Evolutionary conservation across 2,797 vertebrate genomes (phyloP).

Genomic region (Percopsis omiscomaycus): DNA sequence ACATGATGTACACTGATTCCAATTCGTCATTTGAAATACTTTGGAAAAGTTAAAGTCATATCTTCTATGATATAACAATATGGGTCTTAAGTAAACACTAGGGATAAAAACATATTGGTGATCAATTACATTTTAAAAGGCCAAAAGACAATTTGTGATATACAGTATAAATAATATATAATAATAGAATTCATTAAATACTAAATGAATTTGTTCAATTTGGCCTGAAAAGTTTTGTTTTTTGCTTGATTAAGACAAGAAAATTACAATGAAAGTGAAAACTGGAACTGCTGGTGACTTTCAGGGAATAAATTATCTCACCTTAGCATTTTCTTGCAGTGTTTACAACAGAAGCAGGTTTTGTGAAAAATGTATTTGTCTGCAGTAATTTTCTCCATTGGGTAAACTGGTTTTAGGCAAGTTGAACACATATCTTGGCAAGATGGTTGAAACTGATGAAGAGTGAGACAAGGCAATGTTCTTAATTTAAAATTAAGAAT

Average conservation of each 20-base stretch:
- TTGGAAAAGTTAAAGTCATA: too few species aligned
- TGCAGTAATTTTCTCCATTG: conserved; percentile 77
- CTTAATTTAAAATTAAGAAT: too few species aligned
- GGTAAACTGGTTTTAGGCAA: conserved; percentile 79
- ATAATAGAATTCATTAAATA: too few species aligned
- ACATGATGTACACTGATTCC: neutral
- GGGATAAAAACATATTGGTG: too few species aligned
- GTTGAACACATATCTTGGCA: conserved; percentile 75
- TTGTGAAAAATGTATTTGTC: conserved; percentile 80
- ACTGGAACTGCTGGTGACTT: conserved; percentile 5
- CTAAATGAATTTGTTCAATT: too few species aligned
- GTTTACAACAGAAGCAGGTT: conserved; percentile 84
- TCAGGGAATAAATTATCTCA: conserved; percentile 61
- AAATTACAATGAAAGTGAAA: neutral
- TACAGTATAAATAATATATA: too few species aligned
- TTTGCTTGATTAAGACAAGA: neutral
- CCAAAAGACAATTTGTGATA: too few species aligned
- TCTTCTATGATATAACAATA: too few species aligned
- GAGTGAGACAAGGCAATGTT: conserved; percentile 18
- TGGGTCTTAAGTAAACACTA: too few species aligned
- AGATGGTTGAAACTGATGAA: conserved; percentile 73
- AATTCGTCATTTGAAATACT: neutral
- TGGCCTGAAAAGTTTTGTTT: too few species aligned
- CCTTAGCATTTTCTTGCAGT: conserved; percentile 85
- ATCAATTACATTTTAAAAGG: too few species aligned